A percentile compares a stretch with the other conserved stretches of the same genome.
phyloP scores from a whole-genome alignment of 1,140 invertebrate genomes.

The Hyposmocoma kahamanoa region DNA sequence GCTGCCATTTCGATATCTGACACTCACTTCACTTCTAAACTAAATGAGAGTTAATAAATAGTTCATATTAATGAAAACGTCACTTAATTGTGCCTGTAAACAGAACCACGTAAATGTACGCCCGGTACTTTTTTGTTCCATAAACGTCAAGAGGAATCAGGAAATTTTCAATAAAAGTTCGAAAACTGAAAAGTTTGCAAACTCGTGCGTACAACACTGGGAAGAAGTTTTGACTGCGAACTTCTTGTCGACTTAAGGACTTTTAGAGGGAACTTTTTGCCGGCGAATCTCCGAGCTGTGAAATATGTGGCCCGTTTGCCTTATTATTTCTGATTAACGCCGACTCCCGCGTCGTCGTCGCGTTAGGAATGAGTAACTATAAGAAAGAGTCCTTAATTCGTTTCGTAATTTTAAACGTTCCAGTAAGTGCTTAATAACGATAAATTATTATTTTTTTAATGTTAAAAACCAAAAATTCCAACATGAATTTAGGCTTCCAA shows the following conservation, averaged over 20 bases:
- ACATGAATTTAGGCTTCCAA: too few relatives aligned
- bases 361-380: too few relatives aligned
- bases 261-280: constrained; percentile 65
- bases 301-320: constrained; percentile 26
- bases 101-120: not conserved
- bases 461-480: too few relatives aligned
- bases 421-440: too few relatives aligned
- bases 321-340: constrained; percentile 4
- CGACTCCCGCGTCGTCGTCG: too few relatives aligned
- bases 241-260: constrained; percentile 59
- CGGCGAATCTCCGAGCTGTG: constrained; percentile 7
- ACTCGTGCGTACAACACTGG: constrained; percentile 53
- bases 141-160: constrained; percentile 17
- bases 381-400: too few relatives aligned
- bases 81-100: not conserved
- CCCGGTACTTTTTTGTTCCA: constrained; percentile 22
- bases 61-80: not conserved
- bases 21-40: constrained; percentile 3
- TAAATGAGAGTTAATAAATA: not conserved
- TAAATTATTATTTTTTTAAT: too few relatives aligned
- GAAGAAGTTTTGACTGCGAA: constrained; percentile 49
- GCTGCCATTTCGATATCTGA: constrained; percentile 54
- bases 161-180: constrained; percentile 48
- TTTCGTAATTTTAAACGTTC: too few relatives aligned
- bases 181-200: constrained; percentile 39